Evolutionary conservation across 2,797 vertebrate genomes (phyloP).

Genomic region (Sebastes ruberrimus): DNA sequence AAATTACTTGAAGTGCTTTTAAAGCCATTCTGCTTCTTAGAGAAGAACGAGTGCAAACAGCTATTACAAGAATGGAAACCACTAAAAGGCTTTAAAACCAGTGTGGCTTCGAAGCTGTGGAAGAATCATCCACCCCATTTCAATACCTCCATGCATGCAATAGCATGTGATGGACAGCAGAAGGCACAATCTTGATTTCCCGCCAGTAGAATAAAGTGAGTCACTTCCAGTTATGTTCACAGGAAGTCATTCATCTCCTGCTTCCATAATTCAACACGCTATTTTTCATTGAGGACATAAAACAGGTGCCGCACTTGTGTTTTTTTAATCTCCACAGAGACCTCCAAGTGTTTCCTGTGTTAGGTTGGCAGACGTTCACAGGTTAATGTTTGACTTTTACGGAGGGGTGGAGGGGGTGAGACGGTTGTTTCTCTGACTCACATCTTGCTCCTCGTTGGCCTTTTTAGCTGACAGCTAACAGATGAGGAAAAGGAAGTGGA

Average conservation of each 20-base stretch:
- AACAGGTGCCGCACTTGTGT: background rate
- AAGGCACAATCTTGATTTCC: constrained; percentile 16
- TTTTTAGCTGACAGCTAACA: no score
- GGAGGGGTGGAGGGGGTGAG: background rate
- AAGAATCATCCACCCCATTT: background rate
- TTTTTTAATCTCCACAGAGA: background rate
- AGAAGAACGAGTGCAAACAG: background rate
- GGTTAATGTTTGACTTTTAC: constrained; percentile 4
- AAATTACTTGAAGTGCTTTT: background rate
- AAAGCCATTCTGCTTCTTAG: background rate
- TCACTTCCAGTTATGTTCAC: constrained; percentile 31
- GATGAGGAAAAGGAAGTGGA: background rate
- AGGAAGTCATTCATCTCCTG: background rate
- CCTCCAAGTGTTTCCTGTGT: background rate
- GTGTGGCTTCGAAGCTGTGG: background rate
- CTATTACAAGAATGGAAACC: background rate
- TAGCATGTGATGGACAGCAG: constrained; percentile 36
- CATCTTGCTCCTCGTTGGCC: no score
- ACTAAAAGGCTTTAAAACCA: background rate
- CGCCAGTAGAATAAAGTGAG: constrained; percentile 13
- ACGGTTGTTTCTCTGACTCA: background rate
- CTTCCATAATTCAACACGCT: background rate
- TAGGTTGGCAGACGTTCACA: background rate
- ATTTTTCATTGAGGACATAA: background rate
- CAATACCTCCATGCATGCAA: background rate